These are phyloP conservation scores for Pygoscelis antarcticus DNA, from an alignment of 2,113 vertebrate genomes.

Conservation along the genomic window DNA sequence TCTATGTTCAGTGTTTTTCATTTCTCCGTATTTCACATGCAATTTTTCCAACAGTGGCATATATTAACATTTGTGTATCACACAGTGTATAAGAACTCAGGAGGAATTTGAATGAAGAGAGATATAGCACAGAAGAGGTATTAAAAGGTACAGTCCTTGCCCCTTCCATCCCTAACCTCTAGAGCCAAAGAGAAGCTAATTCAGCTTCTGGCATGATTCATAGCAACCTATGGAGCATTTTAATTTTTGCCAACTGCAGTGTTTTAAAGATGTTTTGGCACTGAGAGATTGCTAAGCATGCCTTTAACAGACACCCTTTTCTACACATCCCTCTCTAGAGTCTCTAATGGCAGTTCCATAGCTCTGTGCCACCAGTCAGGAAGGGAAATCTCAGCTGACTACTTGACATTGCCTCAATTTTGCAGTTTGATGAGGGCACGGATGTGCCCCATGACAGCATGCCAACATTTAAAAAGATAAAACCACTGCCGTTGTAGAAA, in stretches of 20 bases:
- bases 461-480: conserved; percentile 1
- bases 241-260: neutral
- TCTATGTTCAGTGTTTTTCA: conserved; percentile 8
- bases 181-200: neutral
- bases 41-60: conserved; percentile 23
- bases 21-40: conserved; percentile 19
- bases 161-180: neutral
- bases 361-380: neutral
- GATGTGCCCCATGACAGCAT: neutral
- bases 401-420: neutral
- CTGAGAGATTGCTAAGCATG: fast-evolving
- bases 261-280: neutral
- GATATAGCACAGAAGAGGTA: neutral
- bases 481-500: neutral
- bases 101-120: neutral
- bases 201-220: neutral
- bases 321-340: neutral
- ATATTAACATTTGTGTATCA: conserved; percentile 3
- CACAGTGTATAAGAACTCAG: neutral
- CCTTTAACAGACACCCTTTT: neutral
- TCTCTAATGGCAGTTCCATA: neutral
- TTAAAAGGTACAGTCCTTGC: neutral
- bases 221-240: neutral
- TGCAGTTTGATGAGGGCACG: neutral
- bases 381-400: conserved; percentile 6